These are phyloP conservation scores for Cryptoprocta ferox DNA, from an alignment of 2,797 vertebrate genomes.

Conservation along the genomic window DNA sequence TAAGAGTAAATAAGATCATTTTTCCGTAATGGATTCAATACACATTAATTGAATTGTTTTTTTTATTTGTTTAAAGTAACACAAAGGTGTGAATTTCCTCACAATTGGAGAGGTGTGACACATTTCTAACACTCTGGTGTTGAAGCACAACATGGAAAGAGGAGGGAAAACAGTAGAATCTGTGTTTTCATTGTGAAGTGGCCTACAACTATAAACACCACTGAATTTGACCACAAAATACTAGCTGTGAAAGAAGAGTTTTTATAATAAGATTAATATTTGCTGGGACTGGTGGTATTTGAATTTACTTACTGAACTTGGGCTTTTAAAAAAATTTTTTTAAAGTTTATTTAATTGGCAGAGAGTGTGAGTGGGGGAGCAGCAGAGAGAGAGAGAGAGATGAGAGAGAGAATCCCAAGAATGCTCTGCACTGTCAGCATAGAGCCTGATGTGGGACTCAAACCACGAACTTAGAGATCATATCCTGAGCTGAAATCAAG, in stretches of 20 bases:
- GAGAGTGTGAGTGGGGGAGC: too few species aligned
- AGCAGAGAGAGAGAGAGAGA: too few species aligned
- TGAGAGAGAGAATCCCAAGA: too few species aligned
- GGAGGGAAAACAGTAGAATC: background rate
- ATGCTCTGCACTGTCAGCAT: too few species aligned
- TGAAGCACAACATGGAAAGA: background rate
- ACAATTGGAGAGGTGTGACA: slow-evolving; percentile 28
- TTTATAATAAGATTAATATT: background rate
- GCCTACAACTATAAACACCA: background rate
- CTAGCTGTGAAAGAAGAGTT: background rate
- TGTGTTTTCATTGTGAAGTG: background rate
- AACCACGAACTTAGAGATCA: too few species aligned
- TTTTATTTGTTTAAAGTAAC: slow-evolving; percentile 63
- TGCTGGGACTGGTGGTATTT: background rate
- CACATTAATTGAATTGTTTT: slow-evolving; percentile 10
- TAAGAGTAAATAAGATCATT: slow-evolving; percentile 6
- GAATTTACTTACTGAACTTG: background rate
- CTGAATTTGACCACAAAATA: background rate
- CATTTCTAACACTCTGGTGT: slow-evolving; percentile 28
- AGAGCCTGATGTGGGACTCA: too few species aligned
- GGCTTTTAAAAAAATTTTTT: background rate
- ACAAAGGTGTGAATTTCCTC: slow-evolving; percentile 44
- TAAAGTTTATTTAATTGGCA: too few species aligned
- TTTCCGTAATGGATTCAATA: background rate
- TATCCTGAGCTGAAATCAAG: too few species aligned